A percentile compares a stretch with the other conserved stretches of the same genome.
Conservation (phyloP, 2,888 invertebrate species). For the Epirrhoe alternata region DNA sequence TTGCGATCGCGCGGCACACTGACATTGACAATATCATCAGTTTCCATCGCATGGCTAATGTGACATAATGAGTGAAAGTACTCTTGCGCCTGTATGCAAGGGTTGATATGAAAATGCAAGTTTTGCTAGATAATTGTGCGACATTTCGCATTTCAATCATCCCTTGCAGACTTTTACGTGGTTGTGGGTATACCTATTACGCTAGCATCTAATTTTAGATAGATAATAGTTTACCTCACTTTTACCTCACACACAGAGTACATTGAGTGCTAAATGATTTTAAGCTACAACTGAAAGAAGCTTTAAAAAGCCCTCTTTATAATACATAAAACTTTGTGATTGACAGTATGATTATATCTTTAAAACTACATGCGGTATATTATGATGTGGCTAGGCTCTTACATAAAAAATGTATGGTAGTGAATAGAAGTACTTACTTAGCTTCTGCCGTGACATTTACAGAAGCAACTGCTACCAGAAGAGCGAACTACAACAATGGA, state of each 20-base stretch:
- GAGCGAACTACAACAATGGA: slow-evolving; percentile 74
- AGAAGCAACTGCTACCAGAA: slow-evolving; percentile 79
- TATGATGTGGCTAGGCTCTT: background rate
- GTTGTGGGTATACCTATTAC: background rate
- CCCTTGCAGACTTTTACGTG: background rate
- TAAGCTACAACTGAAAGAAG: too few species aligned
- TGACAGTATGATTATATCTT: too few species aligned
- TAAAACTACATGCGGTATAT: too few species aligned
- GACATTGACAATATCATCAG: slow-evolving; percentile 62
- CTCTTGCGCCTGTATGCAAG: slow-evolving; percentile 38
- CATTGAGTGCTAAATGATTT: too few species aligned
- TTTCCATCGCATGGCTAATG: slow-evolving; percentile 60
- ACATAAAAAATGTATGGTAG: background rate
- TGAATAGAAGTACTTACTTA: slow-evolving; percentile 67
- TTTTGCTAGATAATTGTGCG: background rate
- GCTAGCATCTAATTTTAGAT: background rate
- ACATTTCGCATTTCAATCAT: background rate
- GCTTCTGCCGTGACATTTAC: slow-evolving; percentile 72
- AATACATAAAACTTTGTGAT: background rate
- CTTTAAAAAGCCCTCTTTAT: too few species aligned
- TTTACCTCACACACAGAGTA: too few species aligned
- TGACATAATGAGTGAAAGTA: slow-evolving; percentile 39
- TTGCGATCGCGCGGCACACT: slow-evolving; percentile 63
- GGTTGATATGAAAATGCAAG: slow-evolving; percentile 23
- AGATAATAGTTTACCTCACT: too few species aligned